Conservation (phyloP, 2,888 invertebrate species). For the Petrophora chlorosata region DNA sequence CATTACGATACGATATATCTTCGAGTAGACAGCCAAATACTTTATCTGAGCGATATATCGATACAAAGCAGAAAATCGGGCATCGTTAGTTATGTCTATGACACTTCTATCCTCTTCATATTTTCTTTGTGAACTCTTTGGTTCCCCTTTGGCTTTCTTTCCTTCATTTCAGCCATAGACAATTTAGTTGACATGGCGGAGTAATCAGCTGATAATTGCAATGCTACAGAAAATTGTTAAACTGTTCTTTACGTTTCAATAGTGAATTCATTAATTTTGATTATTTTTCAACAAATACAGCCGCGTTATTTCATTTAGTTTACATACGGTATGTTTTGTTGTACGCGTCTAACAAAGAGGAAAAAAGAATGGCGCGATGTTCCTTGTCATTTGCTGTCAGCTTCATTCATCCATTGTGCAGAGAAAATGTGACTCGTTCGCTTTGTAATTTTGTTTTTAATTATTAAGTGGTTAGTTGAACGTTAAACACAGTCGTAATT, state of each 20-base stretch:
- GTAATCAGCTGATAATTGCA: slow-evolving; percentile 82
- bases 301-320: slow-evolving; percentile 37
- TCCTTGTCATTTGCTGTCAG: slow-evolving; percentile 79
- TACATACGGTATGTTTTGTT: slow-evolving; percentile 30
- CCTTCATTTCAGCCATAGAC: too few relatives aligned
- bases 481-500: slow-evolving; percentile 57
- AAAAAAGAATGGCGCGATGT: slow-evolving; percentile 78
- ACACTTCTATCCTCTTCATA: too few relatives aligned
- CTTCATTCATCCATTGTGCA: slow-evolving; percentile 81
- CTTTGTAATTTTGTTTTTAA: slow-evolving; percentile 73
- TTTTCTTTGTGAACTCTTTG: too few relatives aligned
- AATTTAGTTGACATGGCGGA: slow-evolving; percentile 73
- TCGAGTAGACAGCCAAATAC: too few relatives aligned
- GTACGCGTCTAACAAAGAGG: slow-evolving; percentile 38
- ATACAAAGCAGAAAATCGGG: too few relatives aligned
- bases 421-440: slow-evolving; percentile 81
- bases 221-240: slow-evolving; percentile 54
- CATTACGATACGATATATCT: too few relatives aligned
- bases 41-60: too few relatives aligned
- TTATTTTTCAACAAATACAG: slow-evolving; percentile 23
- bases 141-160: too few relatives aligned
- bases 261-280: slow-evolving; percentile 1
- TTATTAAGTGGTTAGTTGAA: slow-evolving; percentile 57
- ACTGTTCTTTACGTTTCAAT: slow-evolving; percentile 10
- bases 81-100: too few relatives aligned